These are phyloP conservation scores for Syritta pipiens DNA, from an alignment of 2,888 invertebrate species.

Conservation along the genomic window DNA sequence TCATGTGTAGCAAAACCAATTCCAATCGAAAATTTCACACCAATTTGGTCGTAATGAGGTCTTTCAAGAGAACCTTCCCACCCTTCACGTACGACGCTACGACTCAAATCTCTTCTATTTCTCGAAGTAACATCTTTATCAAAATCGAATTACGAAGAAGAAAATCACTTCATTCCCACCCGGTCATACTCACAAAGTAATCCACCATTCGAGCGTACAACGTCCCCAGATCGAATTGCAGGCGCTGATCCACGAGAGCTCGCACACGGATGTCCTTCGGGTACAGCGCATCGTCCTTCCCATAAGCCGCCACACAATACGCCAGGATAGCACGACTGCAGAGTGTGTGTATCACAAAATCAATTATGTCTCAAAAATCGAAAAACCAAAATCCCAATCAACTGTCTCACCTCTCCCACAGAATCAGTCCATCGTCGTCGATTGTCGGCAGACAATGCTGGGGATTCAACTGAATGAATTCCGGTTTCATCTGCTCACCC, in stretches of 20 bases:
- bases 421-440: conserved; percentile 81
- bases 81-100: too few species aligned
- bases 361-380: conserved; percentile 6
- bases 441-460: conserved; percentile 82
- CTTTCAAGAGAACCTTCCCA: too few species aligned
- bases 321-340: conserved; percentile 81
- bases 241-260: conserved; percentile 82
- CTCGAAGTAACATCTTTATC: too few species aligned
- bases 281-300: conserved; percentile 82
- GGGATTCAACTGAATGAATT: conserved; percentile 81
- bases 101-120: too few species aligned
- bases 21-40: too few species aligned
- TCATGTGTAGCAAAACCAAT: too few species aligned
- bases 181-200: conserved; percentile 80
- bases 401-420: conserved; percentile 80
- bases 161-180: background rate
- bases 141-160: background rate
- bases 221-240: conserved; percentile 82
- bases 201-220: conserved; percentile 81
- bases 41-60: too few species aligned
- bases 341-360: conserved; percentile 39
- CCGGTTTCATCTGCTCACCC: conserved; percentile 83
- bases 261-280: conserved; percentile 82
- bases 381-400: conserved; percentile 17
- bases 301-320: conserved; percentile 83